Conservation (phyloP, 2,113 vertebrate genomes). For the Colistium nudipinnis region DNA sequence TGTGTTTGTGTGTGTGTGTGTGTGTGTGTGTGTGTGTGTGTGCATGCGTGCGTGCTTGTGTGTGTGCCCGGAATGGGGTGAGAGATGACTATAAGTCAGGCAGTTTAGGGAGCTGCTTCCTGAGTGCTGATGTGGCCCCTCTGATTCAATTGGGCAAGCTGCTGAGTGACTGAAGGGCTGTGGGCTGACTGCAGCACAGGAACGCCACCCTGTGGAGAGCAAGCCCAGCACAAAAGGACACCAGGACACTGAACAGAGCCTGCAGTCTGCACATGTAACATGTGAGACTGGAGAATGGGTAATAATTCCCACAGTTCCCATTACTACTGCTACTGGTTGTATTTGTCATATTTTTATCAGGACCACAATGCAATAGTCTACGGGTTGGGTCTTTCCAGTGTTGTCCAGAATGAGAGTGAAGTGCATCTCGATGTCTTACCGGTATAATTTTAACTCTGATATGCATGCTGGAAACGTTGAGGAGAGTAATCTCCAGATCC, state of each 20-base stretch:
- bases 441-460: no score
- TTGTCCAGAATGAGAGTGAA: background rate
- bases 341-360: no score
- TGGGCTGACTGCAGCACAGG: constrained; percentile 55
- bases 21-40: constrained; percentile 24
- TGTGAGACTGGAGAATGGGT: background rate
- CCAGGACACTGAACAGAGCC: no score
- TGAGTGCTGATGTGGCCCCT: constrained; percentile 73
- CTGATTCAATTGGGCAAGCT: constrained; percentile 57
- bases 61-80: constrained; percentile 22
- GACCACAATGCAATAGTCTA: no score
- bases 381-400: no score
- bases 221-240: constrained; percentile 6
- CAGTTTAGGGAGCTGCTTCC: constrained; percentile 73
- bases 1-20: constrained; percentile 24
- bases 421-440: background rate
- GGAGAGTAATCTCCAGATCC: background rate
- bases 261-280: constrained; percentile 11
- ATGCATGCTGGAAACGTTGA: background rate
- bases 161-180: constrained; percentile 57
- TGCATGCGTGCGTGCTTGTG: constrained; percentile 26
- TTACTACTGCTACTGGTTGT: background rate
- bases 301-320: no score
- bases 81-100: constrained; percentile 66
- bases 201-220: constrained; percentile 73